Conservation (phyloP, 2,888 invertebrate species). For the Leptopilina syphax region DNA sequence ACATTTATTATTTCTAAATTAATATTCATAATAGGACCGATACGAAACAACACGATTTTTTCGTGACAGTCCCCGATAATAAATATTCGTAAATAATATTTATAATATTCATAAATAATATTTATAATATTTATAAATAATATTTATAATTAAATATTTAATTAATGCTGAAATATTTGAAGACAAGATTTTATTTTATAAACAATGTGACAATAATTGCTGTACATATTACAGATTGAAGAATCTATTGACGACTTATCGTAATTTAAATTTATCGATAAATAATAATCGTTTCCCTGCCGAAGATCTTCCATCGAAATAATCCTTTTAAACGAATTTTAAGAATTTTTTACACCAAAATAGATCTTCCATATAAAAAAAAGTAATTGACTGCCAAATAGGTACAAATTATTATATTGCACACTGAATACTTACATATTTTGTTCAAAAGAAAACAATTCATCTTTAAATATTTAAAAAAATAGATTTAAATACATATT, state of each 20-base stretch:
- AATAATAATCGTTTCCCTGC: not conserved
- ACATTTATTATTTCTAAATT: too few species aligned
- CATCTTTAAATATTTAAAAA: conserved; percentile 14
- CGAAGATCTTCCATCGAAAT: not conserved
- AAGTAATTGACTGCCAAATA: not conserved
- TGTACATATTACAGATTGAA: not conserved
- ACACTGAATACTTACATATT: not conserved
- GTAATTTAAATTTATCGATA: not conserved
- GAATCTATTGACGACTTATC: not conserved
- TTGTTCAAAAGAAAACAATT: not conserved
- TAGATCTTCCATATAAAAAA: not conserved
- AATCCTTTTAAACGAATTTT: not conserved
- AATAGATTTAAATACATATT: not conserved
- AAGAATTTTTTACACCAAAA: not conserved
- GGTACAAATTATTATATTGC: not conserved
- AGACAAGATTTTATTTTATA: not conserved
- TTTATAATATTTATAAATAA: too few species aligned
- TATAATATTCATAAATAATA: too few species aligned
- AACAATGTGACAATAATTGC: conserved; percentile 20
- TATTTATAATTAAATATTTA: too few species aligned
- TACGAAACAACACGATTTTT: too few species aligned
- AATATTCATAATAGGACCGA: too few species aligned
- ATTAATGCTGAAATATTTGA: too few species aligned
- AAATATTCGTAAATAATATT: too few species aligned
- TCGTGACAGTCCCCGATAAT: too few species aligned